These are phyloP conservation scores for Bhutanitis thaidina DNA, from an alignment of 2,888 invertebrate species.

Conservation along the genomic window DNA sequence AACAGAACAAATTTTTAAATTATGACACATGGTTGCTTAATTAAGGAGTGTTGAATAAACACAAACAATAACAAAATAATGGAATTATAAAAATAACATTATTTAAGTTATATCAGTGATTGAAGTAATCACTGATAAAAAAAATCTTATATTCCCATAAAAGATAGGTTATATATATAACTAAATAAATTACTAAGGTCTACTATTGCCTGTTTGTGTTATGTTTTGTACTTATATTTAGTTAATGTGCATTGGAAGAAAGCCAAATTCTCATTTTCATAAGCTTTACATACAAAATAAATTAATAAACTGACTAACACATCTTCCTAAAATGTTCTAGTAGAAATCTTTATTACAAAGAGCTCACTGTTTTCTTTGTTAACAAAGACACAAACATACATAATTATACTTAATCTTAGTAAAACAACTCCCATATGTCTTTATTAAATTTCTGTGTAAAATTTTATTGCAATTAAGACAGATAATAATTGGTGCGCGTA, in stretches of 20 bases:
- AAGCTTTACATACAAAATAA: conserved; percentile 9
- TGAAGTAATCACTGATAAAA: too few species aligned
- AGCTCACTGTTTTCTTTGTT: conserved; percentile 16
- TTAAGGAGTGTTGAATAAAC: too few species aligned
- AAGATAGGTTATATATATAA: too few species aligned
- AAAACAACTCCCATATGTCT: conserved; percentile 6
- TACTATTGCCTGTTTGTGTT: conserved; percentile 3
- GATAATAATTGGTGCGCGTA: conserved; percentile 27
- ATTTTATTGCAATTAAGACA: conserved; percentile 27
- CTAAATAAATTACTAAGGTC: too few species aligned
- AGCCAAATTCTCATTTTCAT: conserved; percentile 15
- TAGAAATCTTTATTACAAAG: conserved; percentile 25
- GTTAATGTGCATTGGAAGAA: conserved; percentile 9
- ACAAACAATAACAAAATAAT: too few species aligned
- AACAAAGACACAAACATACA: conserved; percentile 20
- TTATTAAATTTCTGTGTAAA: conserved; percentile 13
- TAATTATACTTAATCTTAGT: conserved; percentile 4
- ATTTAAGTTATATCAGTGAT: too few species aligned
- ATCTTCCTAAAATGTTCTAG: background rate
- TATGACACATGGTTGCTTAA: too few species aligned
- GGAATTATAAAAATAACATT: too few species aligned
- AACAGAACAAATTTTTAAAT: too few species aligned
- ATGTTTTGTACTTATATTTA: conserved; percentile 16
- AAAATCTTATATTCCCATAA: too few species aligned
- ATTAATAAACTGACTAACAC: too few species aligned